phyloP scores from a whole-genome alignment of 2,113 vertebrate species.

The Neotoma lepida region DNA sequence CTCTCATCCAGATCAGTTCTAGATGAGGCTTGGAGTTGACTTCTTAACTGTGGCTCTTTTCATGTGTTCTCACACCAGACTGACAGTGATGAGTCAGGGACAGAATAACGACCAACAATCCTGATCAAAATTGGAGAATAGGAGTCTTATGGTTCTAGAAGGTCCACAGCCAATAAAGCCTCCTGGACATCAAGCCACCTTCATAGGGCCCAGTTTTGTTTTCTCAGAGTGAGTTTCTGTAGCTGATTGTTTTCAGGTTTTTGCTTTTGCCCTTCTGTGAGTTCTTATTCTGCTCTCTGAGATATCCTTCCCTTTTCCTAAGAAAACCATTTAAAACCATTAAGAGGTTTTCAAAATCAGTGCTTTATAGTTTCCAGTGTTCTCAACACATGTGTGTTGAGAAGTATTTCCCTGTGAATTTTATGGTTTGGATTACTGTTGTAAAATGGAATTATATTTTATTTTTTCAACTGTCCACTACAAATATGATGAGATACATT shows the following conservation, averaged over 20 bases:
- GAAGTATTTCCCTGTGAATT: not conserved
- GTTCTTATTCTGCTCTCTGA: not conserved
- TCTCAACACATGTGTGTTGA: not conserved
- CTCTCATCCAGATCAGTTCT: not conserved
- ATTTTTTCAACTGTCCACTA: constrained; percentile 50
- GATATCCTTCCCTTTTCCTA: not conserved
- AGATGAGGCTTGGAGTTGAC: not conserved
- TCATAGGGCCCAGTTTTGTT: not conserved
- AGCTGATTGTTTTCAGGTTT: not conserved
- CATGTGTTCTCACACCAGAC: not conserved
- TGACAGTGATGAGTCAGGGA: not conserved
- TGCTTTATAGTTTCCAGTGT: constrained; percentile 22
- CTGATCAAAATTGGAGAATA: not conserved
- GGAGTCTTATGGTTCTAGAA: not conserved
- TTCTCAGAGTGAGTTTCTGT: not conserved
- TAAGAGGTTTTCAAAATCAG: not conserved
- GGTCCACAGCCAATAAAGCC: not conserved
- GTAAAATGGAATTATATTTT: not conserved
- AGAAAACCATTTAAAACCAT: not conserved
- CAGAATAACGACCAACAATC: not conserved
- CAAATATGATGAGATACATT: not conserved
- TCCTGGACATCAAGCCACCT: not conserved
- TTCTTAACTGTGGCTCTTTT: not conserved
- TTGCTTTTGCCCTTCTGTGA: not conserved
- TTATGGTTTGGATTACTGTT: constrained; percentile 20